phyloP scores from a whole-genome alignment of 2,888 invertebrate genomes.

The Papilio gigon region DNA sequence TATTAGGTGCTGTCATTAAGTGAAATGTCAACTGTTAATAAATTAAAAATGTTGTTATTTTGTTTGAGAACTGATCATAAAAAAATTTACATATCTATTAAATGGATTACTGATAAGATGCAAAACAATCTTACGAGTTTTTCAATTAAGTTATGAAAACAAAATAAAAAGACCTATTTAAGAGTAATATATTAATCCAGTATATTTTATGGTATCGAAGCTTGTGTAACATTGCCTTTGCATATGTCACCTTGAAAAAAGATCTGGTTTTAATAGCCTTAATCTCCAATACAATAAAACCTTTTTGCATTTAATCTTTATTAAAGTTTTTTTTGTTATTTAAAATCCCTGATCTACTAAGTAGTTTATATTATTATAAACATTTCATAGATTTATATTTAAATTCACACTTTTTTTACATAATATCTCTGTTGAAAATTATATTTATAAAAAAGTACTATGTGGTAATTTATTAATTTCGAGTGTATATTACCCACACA shows the following conservation, averaged over 20 bases:
- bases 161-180: neutral
- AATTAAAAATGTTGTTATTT: neutral
- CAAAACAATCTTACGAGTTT: neutral
- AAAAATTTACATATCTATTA: slow-evolving; percentile 8
- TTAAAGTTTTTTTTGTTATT: neutral
- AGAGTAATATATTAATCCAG: neutral
- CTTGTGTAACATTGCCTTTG: neutral
- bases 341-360: neutral
- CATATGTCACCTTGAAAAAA: neutral
- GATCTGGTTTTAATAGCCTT: neutral
- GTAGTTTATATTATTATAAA: neutral
- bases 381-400: neutral
- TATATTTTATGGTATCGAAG: neutral
- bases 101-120: neutral
- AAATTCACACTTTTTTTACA: neutral
- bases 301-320: neutral
- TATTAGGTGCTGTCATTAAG: neutral
- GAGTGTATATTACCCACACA: no score
- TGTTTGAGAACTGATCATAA: neutral
- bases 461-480: no score
- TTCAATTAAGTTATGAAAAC: neutral
- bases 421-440: no score
- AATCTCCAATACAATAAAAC: neutral
- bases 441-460: neutral
- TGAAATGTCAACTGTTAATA: neutral